Percentiles rank a stretch among this genome's conserved stretches.
Conservation (phyloP, 2,888 invertebrate genomes). For the Apodemia hepburni region DNA sequence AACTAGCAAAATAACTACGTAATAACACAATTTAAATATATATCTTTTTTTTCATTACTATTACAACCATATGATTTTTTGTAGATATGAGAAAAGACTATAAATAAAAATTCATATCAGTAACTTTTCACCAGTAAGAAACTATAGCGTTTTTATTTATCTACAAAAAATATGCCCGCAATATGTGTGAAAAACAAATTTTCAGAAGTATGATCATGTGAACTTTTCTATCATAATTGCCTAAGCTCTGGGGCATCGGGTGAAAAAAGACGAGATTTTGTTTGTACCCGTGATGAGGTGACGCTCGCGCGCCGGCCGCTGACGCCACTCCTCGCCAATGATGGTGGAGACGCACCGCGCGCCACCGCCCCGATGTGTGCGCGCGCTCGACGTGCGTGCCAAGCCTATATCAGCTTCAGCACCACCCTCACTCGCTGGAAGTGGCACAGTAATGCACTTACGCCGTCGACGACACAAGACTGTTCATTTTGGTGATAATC, state of each 20-base stretch:
- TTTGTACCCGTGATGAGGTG: constrained; percentile 63
- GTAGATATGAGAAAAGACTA: not conserved
- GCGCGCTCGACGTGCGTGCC: constrained; percentile 63
- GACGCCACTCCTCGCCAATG: constrained; percentile 75
- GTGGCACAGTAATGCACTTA: constrained; percentile 77
- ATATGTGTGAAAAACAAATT: not conserved
- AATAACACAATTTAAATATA: constrained; percentile 8
- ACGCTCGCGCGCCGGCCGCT: constrained; percentile 70
- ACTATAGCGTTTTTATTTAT: not conserved
- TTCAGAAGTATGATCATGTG: no score
- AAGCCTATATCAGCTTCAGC: constrained; percentile 79
- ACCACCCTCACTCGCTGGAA: constrained; percentile 75
- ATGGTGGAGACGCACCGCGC: constrained; percentile 77
- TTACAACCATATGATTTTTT: no score
- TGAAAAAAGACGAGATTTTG: constrained; percentile 31
- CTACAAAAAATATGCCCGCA: not conserved
- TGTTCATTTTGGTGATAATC: constrained; percentile 88
- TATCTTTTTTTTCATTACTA: not conserved
- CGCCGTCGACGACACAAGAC: constrained; percentile 88
- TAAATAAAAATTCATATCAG: constrained; percentile 2
- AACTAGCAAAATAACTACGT: not conserved
- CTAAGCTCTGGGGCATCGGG: not conserved
- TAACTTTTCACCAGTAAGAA: not conserved
- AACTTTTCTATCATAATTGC: not conserved
- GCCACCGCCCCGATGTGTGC: constrained; percentile 70